Conservation (phyloP, 2,797 vertebrate species). For the Onychomys leucogaster region DNA sequence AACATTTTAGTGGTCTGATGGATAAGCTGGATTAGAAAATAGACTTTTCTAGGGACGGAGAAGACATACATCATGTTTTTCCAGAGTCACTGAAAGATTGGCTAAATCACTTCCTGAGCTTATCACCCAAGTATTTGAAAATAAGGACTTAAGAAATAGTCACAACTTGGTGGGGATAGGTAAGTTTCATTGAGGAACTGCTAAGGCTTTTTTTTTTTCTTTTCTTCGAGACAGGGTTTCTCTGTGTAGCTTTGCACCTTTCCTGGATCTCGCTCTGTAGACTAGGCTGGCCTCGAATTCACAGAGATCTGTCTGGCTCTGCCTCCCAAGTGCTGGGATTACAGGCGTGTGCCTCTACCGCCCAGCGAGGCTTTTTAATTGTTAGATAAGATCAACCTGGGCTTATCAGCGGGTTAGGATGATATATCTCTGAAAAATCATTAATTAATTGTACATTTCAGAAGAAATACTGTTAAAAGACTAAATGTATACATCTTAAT, state of each 20-base stretch:
- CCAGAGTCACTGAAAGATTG: constrained; percentile 20
- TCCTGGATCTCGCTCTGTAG: too few relatives aligned
- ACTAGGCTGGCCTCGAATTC: too few relatives aligned
- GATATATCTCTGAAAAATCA: constrained; percentile 44
- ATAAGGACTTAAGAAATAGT: constrained; percentile 36
- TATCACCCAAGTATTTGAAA: constrained; percentile 61
- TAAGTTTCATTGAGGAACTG: background rate
- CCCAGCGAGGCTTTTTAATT: constrained; percentile 42
- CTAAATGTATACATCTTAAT: background rate
- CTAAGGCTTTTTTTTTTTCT: constrained; percentile 53
- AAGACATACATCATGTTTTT: constrained; percentile 38
- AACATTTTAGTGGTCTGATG: constrained; percentile 25
- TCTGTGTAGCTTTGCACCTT: too few relatives aligned
- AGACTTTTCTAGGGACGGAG: constrained; percentile 8
- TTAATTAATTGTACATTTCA: constrained; percentile 46
- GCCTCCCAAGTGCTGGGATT: too few relatives aligned
- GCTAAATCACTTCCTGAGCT: constrained; percentile 45
- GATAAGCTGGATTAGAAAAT: constrained; percentile 24
- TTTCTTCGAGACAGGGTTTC: too few relatives aligned
- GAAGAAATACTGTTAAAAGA: constrained; percentile 30
- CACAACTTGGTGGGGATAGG: constrained; percentile 4
- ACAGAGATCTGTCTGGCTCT: too few relatives aligned
- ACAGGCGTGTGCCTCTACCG: too few relatives aligned
- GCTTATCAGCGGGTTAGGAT: background rate
- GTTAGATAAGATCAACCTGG: constrained; percentile 25